Percentiles rank a stretch among this genome's conserved stretches.
Conservation (phyloP, 2,888 invertebrate species). For the Catonia carolina region DNA sequence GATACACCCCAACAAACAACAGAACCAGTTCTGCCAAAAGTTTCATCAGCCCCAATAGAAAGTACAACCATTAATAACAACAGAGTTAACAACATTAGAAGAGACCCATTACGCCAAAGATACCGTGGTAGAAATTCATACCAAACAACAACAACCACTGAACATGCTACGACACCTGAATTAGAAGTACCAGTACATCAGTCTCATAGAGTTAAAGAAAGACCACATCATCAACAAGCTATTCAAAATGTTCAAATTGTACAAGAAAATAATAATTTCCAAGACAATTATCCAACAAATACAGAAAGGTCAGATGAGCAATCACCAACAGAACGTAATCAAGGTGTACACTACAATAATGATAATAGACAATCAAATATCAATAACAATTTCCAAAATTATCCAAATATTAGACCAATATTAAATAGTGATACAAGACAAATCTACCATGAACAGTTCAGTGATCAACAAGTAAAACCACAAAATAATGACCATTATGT, state of each 20-base stretch:
- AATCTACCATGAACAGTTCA: neutral
- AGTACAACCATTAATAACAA: conserved; percentile 6
- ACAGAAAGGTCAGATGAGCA: conserved; percentile 22
- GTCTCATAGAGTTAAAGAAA: conserved; percentile 29
- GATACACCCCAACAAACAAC: conserved; percentile 3
- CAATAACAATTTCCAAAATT: too few relatives aligned
- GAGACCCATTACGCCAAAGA: conserved; percentile 20
- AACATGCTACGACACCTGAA: conserved; percentile 10
- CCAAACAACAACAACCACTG: conserved; percentile 7
- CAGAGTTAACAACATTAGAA: conserved; percentile 17
- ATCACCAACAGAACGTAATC: neutral
- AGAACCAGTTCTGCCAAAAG: neutral
- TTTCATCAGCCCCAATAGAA: neutral
- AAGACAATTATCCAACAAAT: conserved; percentile 12
- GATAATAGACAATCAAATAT: neutral
- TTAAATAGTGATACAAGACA: neutral
- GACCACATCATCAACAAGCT: conserved; percentile 33
- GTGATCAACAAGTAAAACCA: neutral
- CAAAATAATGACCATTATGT: conserved; percentile 3
- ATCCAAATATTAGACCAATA: neutral
- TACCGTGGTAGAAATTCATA: conserved; percentile 18
- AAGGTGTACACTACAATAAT: neutral
- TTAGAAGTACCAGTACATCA: conserved; percentile 34
- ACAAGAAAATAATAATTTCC: neutral
- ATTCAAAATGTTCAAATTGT: conserved; percentile 32